These are phyloP conservation scores for Pammene fasciana DNA, from an alignment of 2,888 invertebrate species.

Conservation along the genomic window DNA sequence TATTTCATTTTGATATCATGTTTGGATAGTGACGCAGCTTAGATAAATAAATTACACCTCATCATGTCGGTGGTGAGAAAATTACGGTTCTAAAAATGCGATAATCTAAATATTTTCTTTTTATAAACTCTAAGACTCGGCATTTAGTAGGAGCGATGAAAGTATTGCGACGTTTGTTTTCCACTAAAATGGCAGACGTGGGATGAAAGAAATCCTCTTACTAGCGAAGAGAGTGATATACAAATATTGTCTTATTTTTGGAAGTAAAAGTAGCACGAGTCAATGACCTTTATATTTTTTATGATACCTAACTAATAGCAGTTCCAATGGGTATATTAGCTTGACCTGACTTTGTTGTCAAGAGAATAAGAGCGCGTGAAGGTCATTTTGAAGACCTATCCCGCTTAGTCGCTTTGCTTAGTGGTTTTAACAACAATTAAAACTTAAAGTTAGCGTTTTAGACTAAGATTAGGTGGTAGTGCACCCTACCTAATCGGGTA, in stretches of 20 bases:
- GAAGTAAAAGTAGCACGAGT: neutral
- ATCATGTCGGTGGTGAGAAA: neutral
- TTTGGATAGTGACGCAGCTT: neutral
- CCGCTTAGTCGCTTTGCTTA: no score
- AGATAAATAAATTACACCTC: neutral
- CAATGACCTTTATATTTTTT: neutral
- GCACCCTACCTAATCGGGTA: no score
- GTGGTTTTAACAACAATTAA: no score
- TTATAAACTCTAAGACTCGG: neutral
- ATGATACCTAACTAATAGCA: no score
- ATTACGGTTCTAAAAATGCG: neutral
- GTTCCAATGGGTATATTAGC: no score
- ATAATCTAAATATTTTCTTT: neutral
- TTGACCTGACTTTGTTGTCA: no score
- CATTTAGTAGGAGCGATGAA: neutral
- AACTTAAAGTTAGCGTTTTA: no score
- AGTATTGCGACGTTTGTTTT: neutral
- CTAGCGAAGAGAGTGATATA: neutral
- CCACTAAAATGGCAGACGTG: no score
- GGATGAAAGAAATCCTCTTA: neutral
- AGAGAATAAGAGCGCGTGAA: no score
- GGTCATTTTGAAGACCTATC: no score
- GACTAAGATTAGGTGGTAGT: no score
- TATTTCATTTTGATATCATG: no score
- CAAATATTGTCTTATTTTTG: neutral